Conservation (phyloP, 2,113 vertebrate species). For the Ophthalmolycus amberensis region DNA sequence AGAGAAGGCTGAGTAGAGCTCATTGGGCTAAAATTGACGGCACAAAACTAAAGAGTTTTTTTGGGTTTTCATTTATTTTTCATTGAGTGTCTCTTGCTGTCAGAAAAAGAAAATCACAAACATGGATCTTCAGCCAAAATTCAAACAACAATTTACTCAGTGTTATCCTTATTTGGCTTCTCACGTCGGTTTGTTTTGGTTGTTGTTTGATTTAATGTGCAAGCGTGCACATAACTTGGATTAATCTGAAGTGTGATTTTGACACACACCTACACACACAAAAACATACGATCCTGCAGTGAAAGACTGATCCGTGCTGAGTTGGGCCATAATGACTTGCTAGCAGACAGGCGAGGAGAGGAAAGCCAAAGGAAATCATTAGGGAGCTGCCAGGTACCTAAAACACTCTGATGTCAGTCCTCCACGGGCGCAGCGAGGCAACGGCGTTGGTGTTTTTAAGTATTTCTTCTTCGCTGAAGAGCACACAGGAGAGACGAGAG, state of each 20-base stretch:
- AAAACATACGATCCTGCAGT: not conserved
- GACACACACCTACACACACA: slow-evolving; percentile 9
- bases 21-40: not conserved
- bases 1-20: not conserved
- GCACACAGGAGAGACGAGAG: slow-evolving; percentile 27
- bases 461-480: slow-evolving; percentile 21
- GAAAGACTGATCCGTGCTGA: slow-evolving; percentile 36
- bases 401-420: slow-evolving; percentile 44
- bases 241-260: slow-evolving; percentile 43
- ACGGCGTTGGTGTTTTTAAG: slow-evolving; percentile 39
- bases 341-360: slow-evolving; percentile 45
- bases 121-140: not conserved
- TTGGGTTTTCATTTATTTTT: slow-evolving; percentile 1
- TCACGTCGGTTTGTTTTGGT: not conserved
- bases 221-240: slow-evolving; percentile 28
- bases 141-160: not conserved
- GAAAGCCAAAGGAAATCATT: slow-evolving; percentile 61
- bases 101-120: slow-evolving; percentile 1
- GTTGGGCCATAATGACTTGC: slow-evolving; percentile 53
- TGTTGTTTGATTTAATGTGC: slow-evolving; percentile 16
- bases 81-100: not conserved
- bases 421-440: slow-evolving; percentile 37
- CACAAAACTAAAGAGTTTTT: too few species aligned
- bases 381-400: slow-evolving; percentile 58
- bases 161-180: not conserved